A percentile compares a stretch with the other conserved stretches of the same genome.
Evolutionary conservation across 2,888 invertebrate species (phyloP).

Genomic region (Rhamnusium bicolor): DNA sequence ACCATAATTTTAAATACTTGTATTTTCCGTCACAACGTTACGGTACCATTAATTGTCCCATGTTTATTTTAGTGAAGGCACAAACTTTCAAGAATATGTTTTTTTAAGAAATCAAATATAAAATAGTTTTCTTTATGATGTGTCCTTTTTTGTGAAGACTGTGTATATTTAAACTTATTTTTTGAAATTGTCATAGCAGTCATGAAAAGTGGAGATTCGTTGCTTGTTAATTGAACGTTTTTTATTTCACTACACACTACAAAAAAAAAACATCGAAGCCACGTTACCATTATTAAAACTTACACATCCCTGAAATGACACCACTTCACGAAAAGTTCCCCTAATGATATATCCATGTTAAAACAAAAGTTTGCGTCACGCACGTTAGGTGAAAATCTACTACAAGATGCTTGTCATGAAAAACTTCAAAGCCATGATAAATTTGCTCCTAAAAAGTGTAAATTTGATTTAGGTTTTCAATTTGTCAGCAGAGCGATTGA

Average conservation of each 20-base stretch:
- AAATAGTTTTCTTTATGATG: too few relatives aligned
- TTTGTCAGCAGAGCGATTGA: slow-evolving; percentile 49
- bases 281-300: slow-evolving; percentile 8
- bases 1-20: too few relatives aligned
- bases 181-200: background rate
- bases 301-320: slow-evolving; percentile 7
- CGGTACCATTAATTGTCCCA: too few relatives aligned
- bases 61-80: too few relatives aligned
- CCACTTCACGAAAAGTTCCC: slow-evolving; percentile 11
- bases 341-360: slow-evolving; percentile 14
- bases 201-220: background rate
- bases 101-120: too few relatives aligned
- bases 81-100: too few relatives aligned
- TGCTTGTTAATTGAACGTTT: background rate
- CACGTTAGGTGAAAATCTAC: slow-evolving; percentile 16
- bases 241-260: background rate
- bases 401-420: slow-evolving; percentile 10
- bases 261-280: too few relatives aligned
- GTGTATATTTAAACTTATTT: too few relatives aligned
- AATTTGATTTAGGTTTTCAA: slow-evolving; percentile 54
- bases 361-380: slow-evolving; percentile 28
- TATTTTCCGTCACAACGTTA: too few relatives aligned
- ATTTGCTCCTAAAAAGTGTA: slow-evolving; percentile 45
- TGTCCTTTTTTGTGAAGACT: too few relatives aligned
- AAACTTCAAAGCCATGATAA: slow-evolving; percentile 40